Base-by-base conservation (phyloP, 2,888 invertebrate genomes). In the Diachrysia chrysitis region DNA sequence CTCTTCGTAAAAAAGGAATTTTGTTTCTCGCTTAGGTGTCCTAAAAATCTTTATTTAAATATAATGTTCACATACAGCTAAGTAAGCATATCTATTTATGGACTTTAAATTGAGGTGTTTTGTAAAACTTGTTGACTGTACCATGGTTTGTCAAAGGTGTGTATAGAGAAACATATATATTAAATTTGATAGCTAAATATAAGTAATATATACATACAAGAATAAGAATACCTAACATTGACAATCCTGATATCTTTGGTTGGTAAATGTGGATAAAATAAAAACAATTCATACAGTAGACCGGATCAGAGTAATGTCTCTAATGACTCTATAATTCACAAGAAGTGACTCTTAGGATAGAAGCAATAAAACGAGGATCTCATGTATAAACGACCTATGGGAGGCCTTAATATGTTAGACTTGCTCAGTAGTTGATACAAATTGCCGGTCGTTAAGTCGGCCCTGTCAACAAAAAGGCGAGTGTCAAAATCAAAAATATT, bases 261-360 rank as follows among this genome's bases (percentile, higher is more conserved):
- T 42, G 4, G 21, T 51, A 21, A 19, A 51, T 51, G 12, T 51
- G 12, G 10, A 3, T 21, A 54, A 48, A 56, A 63, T 57, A 56
- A 61, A 42, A 3, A 51, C 17, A 57, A 17, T 19, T 6, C 25
- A 37, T 14, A 57, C 54, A 35, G 59, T 29, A 63, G 63, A 58
- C 53, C 9, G 59, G 72, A 62, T 46, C 54, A 59, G 57, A 17
- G 51, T 21, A 54, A 76, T 16, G 37, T 29, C 35, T 54, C 17
- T 19, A 57, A 54, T 42, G 54, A 37, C 21, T 53, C 65, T 66
- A 66, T 76, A 60, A 66, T 48, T 77, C 35, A 51, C n/a, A n/a
- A n/a, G 10, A 16, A 4, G 32, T 32, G 51, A 7, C 37, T n/a
- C 23, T 17, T 12, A 37, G 19, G 37, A 29, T 48, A 12, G 9